phyloP scores from a whole-genome alignment of 2,888 invertebrate genomes.

The Watsonalla binaria region DNA sequence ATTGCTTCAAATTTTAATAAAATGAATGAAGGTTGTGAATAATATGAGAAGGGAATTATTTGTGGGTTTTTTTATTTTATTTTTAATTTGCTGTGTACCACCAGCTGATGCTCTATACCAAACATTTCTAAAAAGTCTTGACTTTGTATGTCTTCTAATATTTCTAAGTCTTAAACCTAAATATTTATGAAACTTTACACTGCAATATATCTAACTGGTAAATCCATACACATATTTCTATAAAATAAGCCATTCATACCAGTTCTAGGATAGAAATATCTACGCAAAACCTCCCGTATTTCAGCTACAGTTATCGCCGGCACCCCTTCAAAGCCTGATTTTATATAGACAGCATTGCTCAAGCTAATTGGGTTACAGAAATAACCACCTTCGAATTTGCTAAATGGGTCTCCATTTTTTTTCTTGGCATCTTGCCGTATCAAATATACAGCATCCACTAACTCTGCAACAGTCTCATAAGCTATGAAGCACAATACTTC shows the following conservation, averaged over 20 bases:
- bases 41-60: too few species aligned
- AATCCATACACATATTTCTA: conserved; percentile 66
- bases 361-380: conserved; percentile 81
- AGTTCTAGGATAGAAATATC: conserved; percentile 82
- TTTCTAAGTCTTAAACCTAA: too few species aligned
- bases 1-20: too few species aligned
- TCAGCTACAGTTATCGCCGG: conserved; percentile 87
- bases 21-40: too few species aligned
- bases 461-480: conserved; percentile 93
- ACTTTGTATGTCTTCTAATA: too few species aligned
- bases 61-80: too few species aligned
- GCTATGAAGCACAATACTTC: conserved; percentile 91
- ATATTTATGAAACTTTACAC: conserved; percentile 25
- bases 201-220: conserved; percentile 57
- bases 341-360: conserved; percentile 74
- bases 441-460: conserved; percentile 90
- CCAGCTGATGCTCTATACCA: too few species aligned
- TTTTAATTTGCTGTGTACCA: too few species aligned
- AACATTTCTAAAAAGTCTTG: too few species aligned
- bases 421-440: conserved; percentile 87
- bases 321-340: conserved; percentile 81
- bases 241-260: conserved; percentile 76
- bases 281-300: conserved; percentile 88
- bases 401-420: conserved; percentile 83
- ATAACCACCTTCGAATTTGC: conserved; percentile 81